Evolutionary conservation across 2,888 invertebrate species (phyloP).

Genomic region (Agrochola lychnidis): DNA sequence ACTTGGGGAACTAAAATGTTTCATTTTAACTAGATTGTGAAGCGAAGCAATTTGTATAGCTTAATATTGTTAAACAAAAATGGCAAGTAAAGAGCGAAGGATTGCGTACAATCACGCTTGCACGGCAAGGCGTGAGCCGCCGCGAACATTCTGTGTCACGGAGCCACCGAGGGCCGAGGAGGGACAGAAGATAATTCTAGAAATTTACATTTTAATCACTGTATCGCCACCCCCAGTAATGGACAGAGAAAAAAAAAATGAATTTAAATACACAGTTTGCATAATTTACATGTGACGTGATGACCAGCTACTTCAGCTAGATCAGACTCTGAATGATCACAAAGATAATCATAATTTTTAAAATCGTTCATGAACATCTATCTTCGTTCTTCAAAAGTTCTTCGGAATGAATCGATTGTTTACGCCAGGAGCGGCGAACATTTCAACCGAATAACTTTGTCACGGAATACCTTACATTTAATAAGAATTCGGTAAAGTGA

Average conservation of each 20-base stretch:
- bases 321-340: not conserved
- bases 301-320: not conserved
- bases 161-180: constrained; percentile 29
- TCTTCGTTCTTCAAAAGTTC: not conserved
- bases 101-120: constrained; percentile 58
- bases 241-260: constrained; percentile 66
- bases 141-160: constrained; percentile 63
- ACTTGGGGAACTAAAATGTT: constrained; percentile 20
- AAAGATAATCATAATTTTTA: constrained; percentile 4
- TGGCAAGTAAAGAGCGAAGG: constrained; percentile 53
- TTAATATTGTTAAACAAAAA: constrained; percentile 60
- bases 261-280: constrained; percentile 69
- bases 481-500: constrained; percentile 53
- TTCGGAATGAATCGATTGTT: constrained; percentile 18
- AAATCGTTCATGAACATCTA: not conserved
- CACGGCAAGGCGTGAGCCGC: constrained; percentile 52
- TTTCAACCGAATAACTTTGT: constrained; percentile 37
- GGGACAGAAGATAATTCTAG: constrained; percentile 59
- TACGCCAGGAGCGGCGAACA: constrained; percentile 4
- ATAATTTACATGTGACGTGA: constrained; percentile 53
- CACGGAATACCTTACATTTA: constrained; percentile 46
- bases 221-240: constrained; percentile 63
- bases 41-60: constrained; percentile 53
- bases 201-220: constrained; percentile 72
- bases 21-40: constrained; percentile 42